These are phyloP conservation scores for Callorhinus ursinus DNA, from an alignment of 2,113 vertebrate genomes.

Conservation along the genomic window DNA sequence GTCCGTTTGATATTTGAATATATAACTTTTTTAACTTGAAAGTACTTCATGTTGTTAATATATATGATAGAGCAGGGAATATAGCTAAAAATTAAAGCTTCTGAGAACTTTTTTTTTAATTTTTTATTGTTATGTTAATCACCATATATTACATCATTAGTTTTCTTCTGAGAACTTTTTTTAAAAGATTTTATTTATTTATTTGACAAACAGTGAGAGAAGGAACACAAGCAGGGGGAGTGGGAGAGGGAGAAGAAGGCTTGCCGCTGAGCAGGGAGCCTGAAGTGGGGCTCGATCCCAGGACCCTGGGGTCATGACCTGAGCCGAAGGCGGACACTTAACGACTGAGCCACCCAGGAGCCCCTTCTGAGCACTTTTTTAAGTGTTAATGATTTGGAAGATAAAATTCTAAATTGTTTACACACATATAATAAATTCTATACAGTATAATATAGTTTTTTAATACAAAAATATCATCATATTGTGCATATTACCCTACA, in stretches of 20 bases:
- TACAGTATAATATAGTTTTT: background rate
- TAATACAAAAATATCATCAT: background rate
- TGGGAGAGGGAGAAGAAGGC: no score
- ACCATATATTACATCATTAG: no score
- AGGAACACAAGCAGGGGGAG: no score
- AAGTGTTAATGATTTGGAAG: constrained; percentile 10
- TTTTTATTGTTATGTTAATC: no score
- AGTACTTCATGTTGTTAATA: constrained; percentile 14
- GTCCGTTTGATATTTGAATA: constrained; percentile 28
- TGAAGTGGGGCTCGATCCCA: no score
- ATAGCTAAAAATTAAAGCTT: background rate
- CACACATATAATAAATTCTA: background rate
- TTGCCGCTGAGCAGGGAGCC: no score
- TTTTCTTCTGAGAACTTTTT: background rate
- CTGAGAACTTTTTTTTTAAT: background rate
- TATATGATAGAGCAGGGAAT: background rate
- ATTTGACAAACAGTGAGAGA: no score
- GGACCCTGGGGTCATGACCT: no score
- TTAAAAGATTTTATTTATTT: no score
- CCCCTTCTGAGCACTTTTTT: background rate
- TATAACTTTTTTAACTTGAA: background rate
- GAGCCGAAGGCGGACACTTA: no score
- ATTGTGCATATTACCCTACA: background rate
- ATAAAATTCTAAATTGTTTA: background rate
- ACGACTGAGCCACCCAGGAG: no score